Evolutionary conservation across 2,797 vertebrate species (phyloP).

Genomic region (Chaenodraco wilsoni): DNA sequence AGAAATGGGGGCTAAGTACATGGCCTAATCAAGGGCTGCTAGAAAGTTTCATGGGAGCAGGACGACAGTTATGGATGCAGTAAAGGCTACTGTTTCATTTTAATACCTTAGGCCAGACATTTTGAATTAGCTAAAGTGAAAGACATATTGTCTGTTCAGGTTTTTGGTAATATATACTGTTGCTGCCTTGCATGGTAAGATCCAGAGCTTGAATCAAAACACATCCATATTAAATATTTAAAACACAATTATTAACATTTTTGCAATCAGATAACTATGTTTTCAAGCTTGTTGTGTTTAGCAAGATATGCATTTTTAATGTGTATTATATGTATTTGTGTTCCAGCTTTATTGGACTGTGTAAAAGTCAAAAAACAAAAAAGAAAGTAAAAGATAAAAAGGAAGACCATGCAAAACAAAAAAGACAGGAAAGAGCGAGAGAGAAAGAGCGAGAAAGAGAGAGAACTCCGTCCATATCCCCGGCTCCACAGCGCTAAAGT

Average conservation of each 20-base stretch:
- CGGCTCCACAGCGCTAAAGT: slow-evolving; percentile 84
- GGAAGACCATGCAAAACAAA: neutral
- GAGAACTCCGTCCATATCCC: slow-evolving; percentile 81
- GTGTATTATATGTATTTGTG: slow-evolving; percentile 25
- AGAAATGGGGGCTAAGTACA: slow-evolving; percentile 60
- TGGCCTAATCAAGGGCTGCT: slow-evolving; percentile 56
- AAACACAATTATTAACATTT: too few relatives aligned
- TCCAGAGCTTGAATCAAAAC: slow-evolving; percentile 1
- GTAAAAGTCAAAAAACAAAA: slow-evolving; percentile 3
- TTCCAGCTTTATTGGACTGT: slow-evolving; percentile 38
- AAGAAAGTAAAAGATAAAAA: slow-evolving; percentile 26
- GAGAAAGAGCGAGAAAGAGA: slow-evolving; percentile 51
- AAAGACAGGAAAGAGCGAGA: slow-evolving; percentile 12
- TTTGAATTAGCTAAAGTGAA: slow-evolving; percentile 15
- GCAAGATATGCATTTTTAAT: slow-evolving; percentile 40
- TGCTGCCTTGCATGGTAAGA: neutral
- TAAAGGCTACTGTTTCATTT: slow-evolving; percentile 66
- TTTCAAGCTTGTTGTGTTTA: slow-evolving; percentile 16
- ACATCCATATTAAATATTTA: neutral
- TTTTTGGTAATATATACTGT: slow-evolving; percentile 12
- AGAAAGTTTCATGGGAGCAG: slow-evolving; percentile 56
- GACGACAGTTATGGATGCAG: slow-evolving; percentile 55
- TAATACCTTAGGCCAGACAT: slow-evolving; percentile 27
- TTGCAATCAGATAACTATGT: neutral
- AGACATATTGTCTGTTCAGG: neutral